A percentile compares a stretch with the other conserved stretches of the same genome.
These are phyloP conservation scores for Eucera pruinosa DNA, from an alignment of 2,888 invertebrate species.

Conservation along the genomic window DNA sequence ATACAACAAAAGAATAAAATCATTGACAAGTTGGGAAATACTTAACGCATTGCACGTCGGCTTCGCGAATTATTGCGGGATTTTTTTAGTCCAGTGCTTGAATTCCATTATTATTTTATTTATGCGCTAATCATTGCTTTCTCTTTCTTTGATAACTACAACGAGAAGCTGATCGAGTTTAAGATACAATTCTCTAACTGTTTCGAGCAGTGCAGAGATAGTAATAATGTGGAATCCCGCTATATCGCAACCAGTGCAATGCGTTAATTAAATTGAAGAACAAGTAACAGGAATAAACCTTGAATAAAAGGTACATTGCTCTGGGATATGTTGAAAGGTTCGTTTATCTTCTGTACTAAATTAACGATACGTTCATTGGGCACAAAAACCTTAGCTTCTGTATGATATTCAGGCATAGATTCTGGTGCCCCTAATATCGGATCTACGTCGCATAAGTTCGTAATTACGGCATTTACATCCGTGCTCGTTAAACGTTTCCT, in stretches of 20 bases:
- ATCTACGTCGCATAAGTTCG: constrained; percentile 81
- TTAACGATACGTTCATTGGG: constrained; percentile 79
- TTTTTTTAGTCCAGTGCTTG: too few species aligned
- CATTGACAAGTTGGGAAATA: not conserved
- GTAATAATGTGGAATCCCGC: too few species aligned
- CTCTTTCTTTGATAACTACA: too few species aligned
- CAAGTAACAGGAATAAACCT: constrained; percentile 68
- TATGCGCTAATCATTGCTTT: too few species aligned
- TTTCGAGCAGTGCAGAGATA: too few species aligned
- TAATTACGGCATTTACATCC: constrained; percentile 81
- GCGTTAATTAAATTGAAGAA: not conserved
- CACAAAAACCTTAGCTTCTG: constrained; percentile 81
- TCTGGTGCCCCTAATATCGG: constrained; percentile 81
- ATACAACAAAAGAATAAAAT: too few species aligned
- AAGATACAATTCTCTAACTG: too few species aligned
- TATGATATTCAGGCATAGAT: constrained; percentile 79
- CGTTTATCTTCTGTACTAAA: constrained; percentile 76
- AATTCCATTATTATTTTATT: too few species aligned
- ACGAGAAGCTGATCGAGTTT: too few species aligned
- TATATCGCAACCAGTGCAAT: not conserved
- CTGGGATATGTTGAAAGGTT: constrained; percentile 77
- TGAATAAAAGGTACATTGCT: constrained; percentile 78
- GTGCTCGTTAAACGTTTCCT: constrained; percentile 76
- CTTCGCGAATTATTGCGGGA: too few species aligned
- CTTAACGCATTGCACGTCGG: too few species aligned